Percentiles rank a stretch among this genome's conserved stretches.
Conservation (phyloP, 2,797 vertebrate genomes). For the Argentina silus region DNA sequence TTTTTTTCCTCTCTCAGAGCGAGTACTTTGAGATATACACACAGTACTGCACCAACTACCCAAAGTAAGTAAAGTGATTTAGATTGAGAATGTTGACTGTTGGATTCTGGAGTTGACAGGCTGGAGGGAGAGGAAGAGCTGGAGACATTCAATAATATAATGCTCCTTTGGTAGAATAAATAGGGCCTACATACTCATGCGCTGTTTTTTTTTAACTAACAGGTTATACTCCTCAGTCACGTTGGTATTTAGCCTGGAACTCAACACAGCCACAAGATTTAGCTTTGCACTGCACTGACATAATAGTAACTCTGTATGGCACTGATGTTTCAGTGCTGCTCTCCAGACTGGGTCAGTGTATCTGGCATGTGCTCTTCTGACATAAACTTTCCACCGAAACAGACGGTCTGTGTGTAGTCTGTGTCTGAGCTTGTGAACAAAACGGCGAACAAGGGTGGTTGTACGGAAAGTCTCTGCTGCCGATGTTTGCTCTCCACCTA, state of each 20-base stretch:
- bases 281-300: not conserved
- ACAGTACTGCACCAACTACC: conserved; percentile 97
- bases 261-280: not conserved
- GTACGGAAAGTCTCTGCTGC: not conserved
- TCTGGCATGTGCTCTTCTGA: not conserved
- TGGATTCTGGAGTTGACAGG: not conserved
- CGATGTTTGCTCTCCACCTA: conserved; percentile 3
- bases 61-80: conserved; percentile 83
- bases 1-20: conserved; percentile 74
- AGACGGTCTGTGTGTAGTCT: not conserved
- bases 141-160: not conserved
- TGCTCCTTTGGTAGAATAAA: too few relatives aligned
- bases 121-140: too few relatives aligned
- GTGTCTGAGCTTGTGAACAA: not conserved
- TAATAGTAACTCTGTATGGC: too few relatives aligned
- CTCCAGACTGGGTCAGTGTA: not conserved
- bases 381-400: not conserved
- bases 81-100: not conserved
- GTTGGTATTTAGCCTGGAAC: conserved; percentile 1
- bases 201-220: too few relatives aligned
- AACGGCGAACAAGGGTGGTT: not conserved
- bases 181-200: too few relatives aligned
- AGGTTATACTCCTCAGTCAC: not conserved
- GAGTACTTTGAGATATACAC: conserved; percentile 96
- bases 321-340: not conserved